Conservation (phyloP, 2,888 invertebrate genomes). For the Drosophila meridionalis region DNA sequence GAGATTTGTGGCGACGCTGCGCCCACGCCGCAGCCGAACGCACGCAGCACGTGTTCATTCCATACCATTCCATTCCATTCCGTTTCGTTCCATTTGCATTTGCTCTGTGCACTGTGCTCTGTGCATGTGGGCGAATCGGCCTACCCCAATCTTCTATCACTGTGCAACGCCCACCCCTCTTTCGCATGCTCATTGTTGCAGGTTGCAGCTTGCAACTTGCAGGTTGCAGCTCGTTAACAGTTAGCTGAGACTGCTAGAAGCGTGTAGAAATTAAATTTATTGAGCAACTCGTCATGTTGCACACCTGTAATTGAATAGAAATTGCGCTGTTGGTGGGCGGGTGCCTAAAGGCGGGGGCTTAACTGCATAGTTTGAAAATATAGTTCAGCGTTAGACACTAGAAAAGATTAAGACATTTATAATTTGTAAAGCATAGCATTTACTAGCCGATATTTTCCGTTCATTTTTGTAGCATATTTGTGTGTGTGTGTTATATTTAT, state of each 20-base stretch:
- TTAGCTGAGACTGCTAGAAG: constrained; percentile 41
- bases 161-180: constrained; percentile 34
- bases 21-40: constrained; percentile 57
- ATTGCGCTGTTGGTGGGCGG: background rate
- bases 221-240: constrained; percentile 35
- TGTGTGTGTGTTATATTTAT: no score
- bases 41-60: constrained; percentile 54
- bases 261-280: constrained; percentile 62
- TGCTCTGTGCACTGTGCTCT: background rate
- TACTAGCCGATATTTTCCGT: no score
- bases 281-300: constrained; percentile 24
- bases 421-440: no score
- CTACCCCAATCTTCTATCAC: background rate
- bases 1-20: constrained; percentile 71
- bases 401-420: no score
- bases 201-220: background rate
- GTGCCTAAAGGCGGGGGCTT: background rate
- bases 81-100: constrained; percentile 1
- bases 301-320: constrained; percentile 19
- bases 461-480: background rate
- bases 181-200: constrained; percentile 1
- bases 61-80: constrained; percentile 13
- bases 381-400: background rate
- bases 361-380: background rate
- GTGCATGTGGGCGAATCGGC: constrained; percentile 35